Base-by-base conservation (phyloP, 2,113 vertebrate species). In the Barbus barbus region DNA sequence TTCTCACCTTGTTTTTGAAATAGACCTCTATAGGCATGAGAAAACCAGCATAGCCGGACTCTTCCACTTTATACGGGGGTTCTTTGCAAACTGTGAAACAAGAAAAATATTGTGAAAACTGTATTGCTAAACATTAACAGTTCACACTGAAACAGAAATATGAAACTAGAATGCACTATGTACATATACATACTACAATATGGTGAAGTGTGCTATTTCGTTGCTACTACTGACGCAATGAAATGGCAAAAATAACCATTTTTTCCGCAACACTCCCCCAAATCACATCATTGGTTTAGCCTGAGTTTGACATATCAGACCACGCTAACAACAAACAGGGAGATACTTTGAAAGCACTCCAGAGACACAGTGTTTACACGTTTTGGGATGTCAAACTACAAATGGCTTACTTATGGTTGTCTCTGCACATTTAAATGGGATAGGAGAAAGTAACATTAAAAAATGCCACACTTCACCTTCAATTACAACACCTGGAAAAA, bases 1-100 rank as follows among this genome's bases (percentile, higher is more conserved):
- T 51, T 20, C 91, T 92, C 93, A 98, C 98, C 97, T 96, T 99
- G 94, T 99, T 99, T 91, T 96, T 99, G 94, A 99, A 99, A 94
- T 99, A 94, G 83, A 99, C 97, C 92, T 99, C 98, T 71, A 99
- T 99, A 61, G 97, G 97, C 96, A 99, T 98, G 91, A 99, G 97
- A 94, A 99, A 99, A 86, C 98, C 98, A 51, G 98, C 97, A 0
- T 98, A 99, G 78, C 98, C 98, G 78, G 97, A 97, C 92, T 99
- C 98, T 86, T 99, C 98, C 92, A 99, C 97, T 93, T 98, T 99
- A 93, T 98, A 99, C 5, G 97, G 97, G 84, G 98, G 98, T 91
- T 99, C 98, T 92, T 99, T 99, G 93, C 98, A 99, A 90, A 98
- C 98, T 99, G 92, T 90, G 9, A n/a, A 69, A 36, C 16, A 73